phyloP scores from a whole-genome alignment of 2,888 invertebrate species.

The Athalia circularis region DNA sequence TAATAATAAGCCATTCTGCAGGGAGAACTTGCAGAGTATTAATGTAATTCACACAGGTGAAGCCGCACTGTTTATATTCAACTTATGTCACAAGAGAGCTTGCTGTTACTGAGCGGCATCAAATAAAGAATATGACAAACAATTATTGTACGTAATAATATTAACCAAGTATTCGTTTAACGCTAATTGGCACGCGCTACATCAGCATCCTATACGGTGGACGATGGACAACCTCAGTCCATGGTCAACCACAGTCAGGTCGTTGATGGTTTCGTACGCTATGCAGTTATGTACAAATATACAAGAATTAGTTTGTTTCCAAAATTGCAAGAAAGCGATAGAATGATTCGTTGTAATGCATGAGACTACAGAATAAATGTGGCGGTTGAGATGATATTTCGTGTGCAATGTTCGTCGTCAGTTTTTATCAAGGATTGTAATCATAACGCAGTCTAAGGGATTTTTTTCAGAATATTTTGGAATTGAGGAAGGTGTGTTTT shows the following conservation, averaged over 20 bases:
- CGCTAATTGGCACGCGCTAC: slow-evolving; percentile 39
- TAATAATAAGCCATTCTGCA: too few relatives aligned
- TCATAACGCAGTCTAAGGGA: too few relatives aligned
- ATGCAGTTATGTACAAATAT: background rate
- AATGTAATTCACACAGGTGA: background rate
- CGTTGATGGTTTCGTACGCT: background rate
- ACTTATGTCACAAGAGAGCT: background rate
- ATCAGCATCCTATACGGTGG: slow-evolving; percentile 9
- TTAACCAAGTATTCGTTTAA: slow-evolving; percentile 28
- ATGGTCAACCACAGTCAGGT: background rate
- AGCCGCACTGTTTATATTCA: background rate
- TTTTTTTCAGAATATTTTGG: background rate
- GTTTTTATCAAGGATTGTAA: too few relatives aligned
- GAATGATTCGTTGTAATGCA: background rate
- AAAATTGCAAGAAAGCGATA: background rate
- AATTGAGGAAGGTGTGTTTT: background rate
- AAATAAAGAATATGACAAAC: slow-evolving; percentile 19
- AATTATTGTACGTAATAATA: background rate
- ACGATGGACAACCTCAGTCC: slow-evolving; percentile 11
- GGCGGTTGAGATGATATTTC: too few relatives aligned
- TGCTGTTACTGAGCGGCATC: too few relatives aligned
- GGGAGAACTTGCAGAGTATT: too few relatives aligned
- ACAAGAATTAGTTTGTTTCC: slow-evolving; percentile 1
- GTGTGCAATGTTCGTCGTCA: too few relatives aligned
- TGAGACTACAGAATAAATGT: too few relatives aligned